Evolutionary conservation across 92 coral and sea anemone genomes (phyloP).

Genomic region (Scolanthus callimorphus): DNA sequence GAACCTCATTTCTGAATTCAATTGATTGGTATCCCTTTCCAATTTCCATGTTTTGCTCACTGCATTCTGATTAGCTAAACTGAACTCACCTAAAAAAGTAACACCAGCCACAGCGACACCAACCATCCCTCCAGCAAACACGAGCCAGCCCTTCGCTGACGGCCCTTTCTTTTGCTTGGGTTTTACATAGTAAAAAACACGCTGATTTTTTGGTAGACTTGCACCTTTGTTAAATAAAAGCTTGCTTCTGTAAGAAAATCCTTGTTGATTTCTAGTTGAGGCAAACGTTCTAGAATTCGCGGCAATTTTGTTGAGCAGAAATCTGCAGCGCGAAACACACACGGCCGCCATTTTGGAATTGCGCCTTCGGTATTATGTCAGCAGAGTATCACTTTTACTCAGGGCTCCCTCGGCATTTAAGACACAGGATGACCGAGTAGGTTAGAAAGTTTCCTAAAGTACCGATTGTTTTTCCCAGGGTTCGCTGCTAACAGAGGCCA

Average conservation of each 20-base stretch:
- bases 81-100: conserved; percentile 69
- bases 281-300: not conserved
- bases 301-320: conserved; percentile 6
- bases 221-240: conserved; percentile 9
- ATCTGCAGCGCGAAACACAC: not conserved
- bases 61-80: no score
- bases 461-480: no score
- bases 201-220: conserved; percentile 48
- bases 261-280: conserved; percentile 8
- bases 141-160: conserved; percentile 63
- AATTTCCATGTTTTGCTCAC: no score
- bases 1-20: no score
- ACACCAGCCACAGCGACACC: conserved; percentile 55
- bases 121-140: conserved; percentile 61
- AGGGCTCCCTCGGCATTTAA: no score
- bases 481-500: no score
- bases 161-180: conserved; percentile 96
- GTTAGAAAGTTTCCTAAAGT: no score
- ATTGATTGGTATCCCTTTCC: no score
- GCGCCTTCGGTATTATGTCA: no score
- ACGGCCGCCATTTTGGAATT: conserved; percentile 32
- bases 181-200: conserved; percentile 82
- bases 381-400: no score
- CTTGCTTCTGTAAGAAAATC: conserved; percentile 11
- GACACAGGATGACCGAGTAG: no score